phyloP scores from a whole-genome alignment of 2,113 vertebrate species.

The Prionailurus bengalensis region DNA sequence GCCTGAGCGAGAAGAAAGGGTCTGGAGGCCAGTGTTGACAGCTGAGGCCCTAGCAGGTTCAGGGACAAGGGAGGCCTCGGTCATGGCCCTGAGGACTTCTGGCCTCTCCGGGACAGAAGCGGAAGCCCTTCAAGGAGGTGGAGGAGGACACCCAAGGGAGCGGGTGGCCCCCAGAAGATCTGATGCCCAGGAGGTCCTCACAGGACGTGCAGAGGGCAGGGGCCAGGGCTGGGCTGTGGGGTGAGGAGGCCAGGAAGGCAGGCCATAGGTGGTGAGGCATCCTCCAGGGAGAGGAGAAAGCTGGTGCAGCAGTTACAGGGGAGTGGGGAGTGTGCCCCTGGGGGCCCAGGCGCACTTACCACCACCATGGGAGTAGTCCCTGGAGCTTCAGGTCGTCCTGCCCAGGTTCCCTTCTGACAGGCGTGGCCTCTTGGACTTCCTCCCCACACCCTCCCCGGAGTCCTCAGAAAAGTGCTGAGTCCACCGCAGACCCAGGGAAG shows the following conservation, averaged over 20 bases:
- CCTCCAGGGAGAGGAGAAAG: not conserved
- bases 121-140: not conserved
- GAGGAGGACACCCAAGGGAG: not conserved
- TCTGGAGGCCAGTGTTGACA: not conserved
- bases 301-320: not conserved
- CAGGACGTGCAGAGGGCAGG: not conserved
- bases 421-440: not conserved
- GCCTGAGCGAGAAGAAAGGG: not conserved
- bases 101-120: not conserved
- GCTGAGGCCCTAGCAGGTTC: not conserved
- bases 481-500: not conserved
- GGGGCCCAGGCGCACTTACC: fast-evolving
- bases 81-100: not conserved
- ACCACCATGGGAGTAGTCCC: fast-evolving
- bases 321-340: too few relatives aligned
- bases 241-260: not conserved
- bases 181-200: not conserved
- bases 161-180: fast-evolving
- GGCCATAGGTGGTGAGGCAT: not conserved
- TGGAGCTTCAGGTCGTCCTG: not conserved
- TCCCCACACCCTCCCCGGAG: not conserved
- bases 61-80: not conserved
- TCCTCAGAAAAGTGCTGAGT: conserved; percentile 31
- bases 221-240: not conserved
- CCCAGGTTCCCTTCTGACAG: not conserved